Evolutionary conservation across 1,140 invertebrate genomes (phyloP).

Genomic region (Cydia strobilella): DNA sequence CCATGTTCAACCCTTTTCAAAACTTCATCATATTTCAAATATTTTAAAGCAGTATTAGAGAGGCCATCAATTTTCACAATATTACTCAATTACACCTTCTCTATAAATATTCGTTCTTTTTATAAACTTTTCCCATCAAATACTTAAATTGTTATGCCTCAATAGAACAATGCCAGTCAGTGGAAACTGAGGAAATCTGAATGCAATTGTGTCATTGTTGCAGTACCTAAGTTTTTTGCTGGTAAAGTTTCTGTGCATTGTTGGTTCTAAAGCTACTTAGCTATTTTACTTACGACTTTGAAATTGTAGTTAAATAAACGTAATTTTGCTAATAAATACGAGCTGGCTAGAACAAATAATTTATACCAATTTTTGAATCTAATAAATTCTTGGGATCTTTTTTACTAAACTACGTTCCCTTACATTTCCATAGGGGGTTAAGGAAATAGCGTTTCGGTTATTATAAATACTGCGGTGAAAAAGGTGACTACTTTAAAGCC

Average conservation of each 20-base stretch:
- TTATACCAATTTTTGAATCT: too few species aligned
- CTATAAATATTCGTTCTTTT: not conserved
- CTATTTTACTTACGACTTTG: not conserved
- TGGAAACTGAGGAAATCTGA: conserved; percentile 11
- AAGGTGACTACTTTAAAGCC: too few species aligned
- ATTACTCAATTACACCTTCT: not conserved
- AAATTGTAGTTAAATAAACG: not conserved
- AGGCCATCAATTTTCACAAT: too few species aligned
- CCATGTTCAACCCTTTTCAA: too few species aligned
- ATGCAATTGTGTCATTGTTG: conserved; percentile 11
- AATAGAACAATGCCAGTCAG: conserved; percentile 11
- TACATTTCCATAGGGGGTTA: too few species aligned
- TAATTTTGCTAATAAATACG: not conserved
- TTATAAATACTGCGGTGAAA: too few species aligned
- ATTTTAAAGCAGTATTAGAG: too few species aligned
- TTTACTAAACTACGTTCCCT: too few species aligned
- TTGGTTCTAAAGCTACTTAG: not conserved
- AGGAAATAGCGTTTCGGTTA: too few species aligned
- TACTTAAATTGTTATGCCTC: not conserved
- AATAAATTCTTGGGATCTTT: too few species aligned
- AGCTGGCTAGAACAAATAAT: too few species aligned
- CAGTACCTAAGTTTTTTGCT: conserved; percentile 2
- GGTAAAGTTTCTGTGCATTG: conserved; percentile 20
- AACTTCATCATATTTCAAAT: too few species aligned
- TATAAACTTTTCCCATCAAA: conserved; percentile 7